Evolutionary conservation across 2,797 vertebrate genomes (phyloP).

Genomic region (Spinus olivaceus): DNA sequence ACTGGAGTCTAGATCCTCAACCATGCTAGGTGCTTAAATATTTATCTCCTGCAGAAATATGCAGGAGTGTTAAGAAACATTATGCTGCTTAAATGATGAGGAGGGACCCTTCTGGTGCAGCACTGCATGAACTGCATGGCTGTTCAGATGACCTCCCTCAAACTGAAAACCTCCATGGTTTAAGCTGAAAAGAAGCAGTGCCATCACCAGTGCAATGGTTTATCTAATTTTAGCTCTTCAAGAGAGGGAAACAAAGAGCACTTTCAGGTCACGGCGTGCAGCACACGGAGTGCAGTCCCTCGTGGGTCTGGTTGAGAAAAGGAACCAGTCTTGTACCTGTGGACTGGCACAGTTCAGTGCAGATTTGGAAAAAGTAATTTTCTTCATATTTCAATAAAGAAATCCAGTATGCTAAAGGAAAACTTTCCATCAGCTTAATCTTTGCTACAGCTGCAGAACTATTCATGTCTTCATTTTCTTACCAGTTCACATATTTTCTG

Average conservation of each 20-base stretch:
- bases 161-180: neutral
- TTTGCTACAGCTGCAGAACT: neutral
- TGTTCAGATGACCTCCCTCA: neutral
- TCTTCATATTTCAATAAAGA: neutral
- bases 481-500: neutral
- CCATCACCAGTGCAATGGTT: neutral
- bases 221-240: neutral
- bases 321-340: neutral
- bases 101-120: neutral
- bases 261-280: neutral
- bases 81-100: neutral
- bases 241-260: neutral
- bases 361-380: neutral
- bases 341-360: neutral
- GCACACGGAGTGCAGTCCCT: neutral
- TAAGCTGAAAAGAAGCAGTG: neutral
- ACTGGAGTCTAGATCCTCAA: neutral
- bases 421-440: neutral
- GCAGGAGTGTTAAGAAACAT: neutral
- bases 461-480: neutral
- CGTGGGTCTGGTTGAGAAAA: neutral
- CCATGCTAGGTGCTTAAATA: neutral
- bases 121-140: rapidly evolving
- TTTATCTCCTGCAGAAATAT: neutral
- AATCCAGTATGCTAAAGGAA: neutral